Conservation (phyloP, 2,113 vertebrate species). For the Calonectris borealis region DNA sequence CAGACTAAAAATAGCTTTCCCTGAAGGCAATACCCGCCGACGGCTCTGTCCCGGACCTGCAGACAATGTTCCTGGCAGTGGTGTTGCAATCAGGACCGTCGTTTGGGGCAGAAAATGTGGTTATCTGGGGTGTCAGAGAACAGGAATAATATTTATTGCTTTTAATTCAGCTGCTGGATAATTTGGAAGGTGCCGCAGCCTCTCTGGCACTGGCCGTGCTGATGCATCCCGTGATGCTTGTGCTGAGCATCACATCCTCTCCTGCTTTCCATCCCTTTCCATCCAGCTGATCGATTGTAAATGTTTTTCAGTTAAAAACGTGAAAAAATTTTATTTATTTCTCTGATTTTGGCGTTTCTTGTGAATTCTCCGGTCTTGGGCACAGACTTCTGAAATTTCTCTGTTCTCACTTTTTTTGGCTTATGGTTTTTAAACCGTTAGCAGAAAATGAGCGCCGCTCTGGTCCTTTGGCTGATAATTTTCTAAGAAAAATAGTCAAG, state of each 20-base stretch:
- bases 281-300: no score
- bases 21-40: no score
- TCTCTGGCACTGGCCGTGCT: fast-evolving
- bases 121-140: neutral
- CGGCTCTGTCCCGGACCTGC: fast-evolving
- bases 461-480: neutral
- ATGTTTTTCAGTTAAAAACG: neutral
- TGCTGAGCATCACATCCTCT: fast-evolving
- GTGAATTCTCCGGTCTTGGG: neutral
- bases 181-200: neutral
- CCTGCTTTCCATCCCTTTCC: neutral
- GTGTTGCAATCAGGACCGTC: fast-evolving
- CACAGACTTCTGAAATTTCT: neutral
- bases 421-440: neutral
- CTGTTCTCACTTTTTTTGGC: neutral
- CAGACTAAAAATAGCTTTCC: neutral
- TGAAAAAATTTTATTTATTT: neutral
- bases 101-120: fast-evolving
- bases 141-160: fast-evolving
- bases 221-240: fast-evolving
- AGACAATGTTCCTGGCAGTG: neutral
- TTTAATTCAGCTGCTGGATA: neutral
- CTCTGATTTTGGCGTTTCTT: neutral
- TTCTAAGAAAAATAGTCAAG: neutral
- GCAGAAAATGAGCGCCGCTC: neutral